A percentile compares a stretch with the other conserved stretches of the same genome.
Conservation (phyloP, 2,888 invertebrate species). For the Microctonus hyperodae region DNA sequence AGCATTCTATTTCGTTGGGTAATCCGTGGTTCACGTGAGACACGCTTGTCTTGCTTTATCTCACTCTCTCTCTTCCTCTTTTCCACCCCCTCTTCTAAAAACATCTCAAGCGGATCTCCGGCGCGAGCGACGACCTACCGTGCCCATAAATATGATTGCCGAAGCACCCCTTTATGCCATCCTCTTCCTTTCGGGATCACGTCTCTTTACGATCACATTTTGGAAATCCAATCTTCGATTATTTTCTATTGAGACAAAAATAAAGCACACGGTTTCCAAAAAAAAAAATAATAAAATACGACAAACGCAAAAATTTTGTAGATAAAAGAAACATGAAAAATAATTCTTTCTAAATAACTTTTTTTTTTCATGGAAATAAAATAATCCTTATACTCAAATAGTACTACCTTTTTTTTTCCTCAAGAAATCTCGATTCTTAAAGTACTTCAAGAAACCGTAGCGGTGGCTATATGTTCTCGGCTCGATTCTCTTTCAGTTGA, state of each 20-base stretch:
- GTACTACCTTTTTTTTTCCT: not conserved
- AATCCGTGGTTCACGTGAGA: conserved; percentile 55
- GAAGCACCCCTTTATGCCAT: conserved; percentile 41
- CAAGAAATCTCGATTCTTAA: not conserved
- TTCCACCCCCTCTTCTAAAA: no score
- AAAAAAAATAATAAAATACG: not conserved
- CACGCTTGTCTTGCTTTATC: conserved; percentile 38
- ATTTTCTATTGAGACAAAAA: conserved; percentile 30
- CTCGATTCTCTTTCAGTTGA: conserved; percentile 56
- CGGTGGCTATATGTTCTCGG: conserved; percentile 33
- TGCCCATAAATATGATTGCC: conserved; percentile 61
- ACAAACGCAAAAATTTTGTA: not conserved
- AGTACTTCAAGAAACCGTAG: conserved; percentile 1
- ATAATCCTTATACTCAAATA: not conserved
- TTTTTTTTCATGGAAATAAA: not conserved
- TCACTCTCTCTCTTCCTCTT: conserved; percentile 27
- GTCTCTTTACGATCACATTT: conserved; percentile 33
- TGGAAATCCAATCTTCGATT: conserved; percentile 31
- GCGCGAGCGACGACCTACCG: conserved; percentile 26
- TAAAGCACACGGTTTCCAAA: not conserved
- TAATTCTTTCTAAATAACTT: not conserved
- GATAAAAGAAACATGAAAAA: not conserved
- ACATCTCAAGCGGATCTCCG: conserved; percentile 26
- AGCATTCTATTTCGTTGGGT: conserved; percentile 57
- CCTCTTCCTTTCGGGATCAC: conserved; percentile 24